Conservation (phyloP, 2,888 invertebrate species). For the Agonopterix alstromeriana region DNA sequence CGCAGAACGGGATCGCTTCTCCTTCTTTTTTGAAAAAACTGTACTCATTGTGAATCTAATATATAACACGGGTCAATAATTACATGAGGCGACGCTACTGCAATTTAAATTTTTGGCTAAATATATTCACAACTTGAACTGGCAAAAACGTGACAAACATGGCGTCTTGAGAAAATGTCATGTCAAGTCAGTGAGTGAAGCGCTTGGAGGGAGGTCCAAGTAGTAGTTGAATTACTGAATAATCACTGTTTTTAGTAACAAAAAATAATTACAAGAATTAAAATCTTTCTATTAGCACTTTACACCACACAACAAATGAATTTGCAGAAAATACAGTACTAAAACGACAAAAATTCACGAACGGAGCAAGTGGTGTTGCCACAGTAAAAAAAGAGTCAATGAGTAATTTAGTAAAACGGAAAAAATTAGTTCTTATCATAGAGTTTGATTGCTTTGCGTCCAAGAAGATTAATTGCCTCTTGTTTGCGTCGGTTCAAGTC, state of each 20-base stretch:
- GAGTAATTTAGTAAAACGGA: too few species aligned
- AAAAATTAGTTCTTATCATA: too few species aligned
- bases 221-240: too few species aligned
- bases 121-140: slow-evolving; percentile 52
- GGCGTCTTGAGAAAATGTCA: slow-evolving; percentile 56
- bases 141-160: slow-evolving; percentile 73
- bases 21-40: slow-evolving; percentile 36
- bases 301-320: too few species aligned
- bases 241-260: too few species aligned
- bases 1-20: slow-evolving; percentile 41
- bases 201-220: slow-evolving; percentile 2
- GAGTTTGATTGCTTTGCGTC: too few species aligned
- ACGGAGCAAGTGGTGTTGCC: neutral
- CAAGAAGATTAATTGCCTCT: too few species aligned
- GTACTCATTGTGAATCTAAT: slow-evolving; percentile 41
- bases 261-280: too few species aligned
- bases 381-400: too few species aligned
- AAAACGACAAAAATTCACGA: neutral
- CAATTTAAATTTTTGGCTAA: slow-evolving; percentile 32
- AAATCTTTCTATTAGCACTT: too few species aligned
- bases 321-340: too few species aligned
- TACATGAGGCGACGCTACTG: slow-evolving; percentile 16
- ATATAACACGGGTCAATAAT: slow-evolving; percentile 10
- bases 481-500: too few species aligned
- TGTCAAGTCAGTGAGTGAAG: slow-evolving; percentile 14